These are phyloP conservation scores for Vulpes lagopus DNA, from an alignment of 2,113 vertebrate species.

Conservation along the genomic window DNA sequence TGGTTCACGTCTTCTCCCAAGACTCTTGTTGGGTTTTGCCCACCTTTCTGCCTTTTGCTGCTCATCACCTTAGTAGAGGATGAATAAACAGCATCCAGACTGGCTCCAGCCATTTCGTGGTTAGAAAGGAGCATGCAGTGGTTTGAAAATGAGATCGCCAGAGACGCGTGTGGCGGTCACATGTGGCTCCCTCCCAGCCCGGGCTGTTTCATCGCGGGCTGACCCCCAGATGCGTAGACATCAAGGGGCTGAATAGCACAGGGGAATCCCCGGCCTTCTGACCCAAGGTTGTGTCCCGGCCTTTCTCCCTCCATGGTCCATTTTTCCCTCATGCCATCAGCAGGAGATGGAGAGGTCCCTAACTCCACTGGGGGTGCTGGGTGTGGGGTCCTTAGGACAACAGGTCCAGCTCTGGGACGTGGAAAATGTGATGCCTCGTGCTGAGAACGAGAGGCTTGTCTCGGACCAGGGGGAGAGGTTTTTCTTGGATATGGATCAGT, in stretches of 20 bases:
- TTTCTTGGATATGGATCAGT: not conserved
- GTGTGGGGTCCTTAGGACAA: not conserved
- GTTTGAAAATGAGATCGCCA: not conserved
- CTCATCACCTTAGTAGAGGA: not conserved
- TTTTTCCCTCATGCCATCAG: not conserved
- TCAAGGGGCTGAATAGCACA: not conserved
- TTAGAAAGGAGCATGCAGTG: not conserved
- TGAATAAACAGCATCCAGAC: not conserved
- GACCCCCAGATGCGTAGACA: not conserved
- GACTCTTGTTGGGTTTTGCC: not conserved
- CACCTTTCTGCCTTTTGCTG: accelerated
- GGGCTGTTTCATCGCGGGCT: accelerated
- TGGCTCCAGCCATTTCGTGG: not conserved
- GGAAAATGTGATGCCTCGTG: not conserved
- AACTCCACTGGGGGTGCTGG: not conserved
- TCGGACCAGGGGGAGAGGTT: not conserved
- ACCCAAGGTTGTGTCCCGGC: not conserved
- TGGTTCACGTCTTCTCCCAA: not conserved
- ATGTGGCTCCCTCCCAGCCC: not conserved
- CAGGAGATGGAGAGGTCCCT: not conserved
- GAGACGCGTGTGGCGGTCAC: not conserved
- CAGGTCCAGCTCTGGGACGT: not conserved
- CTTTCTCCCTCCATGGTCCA: not conserved
- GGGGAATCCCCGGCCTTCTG: not conserved
- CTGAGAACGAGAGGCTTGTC: not conserved